Evolutionary conservation across 2,113 vertebrate species (phyloP).

Genomic region (Misgurnus mizolepis): DNA sequence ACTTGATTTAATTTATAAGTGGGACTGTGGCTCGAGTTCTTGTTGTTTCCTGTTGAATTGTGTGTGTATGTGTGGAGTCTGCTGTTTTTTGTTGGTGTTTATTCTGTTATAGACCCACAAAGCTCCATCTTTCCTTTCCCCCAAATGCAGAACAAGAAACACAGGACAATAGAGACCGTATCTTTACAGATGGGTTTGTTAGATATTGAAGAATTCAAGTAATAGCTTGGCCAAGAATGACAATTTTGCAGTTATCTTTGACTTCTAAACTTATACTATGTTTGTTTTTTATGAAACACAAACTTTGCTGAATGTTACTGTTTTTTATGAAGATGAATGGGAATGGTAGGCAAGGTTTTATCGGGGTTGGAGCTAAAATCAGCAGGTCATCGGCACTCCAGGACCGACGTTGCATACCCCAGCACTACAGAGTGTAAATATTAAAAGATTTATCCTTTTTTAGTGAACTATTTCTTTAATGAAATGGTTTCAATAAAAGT

Average conservation of each 20-base stretch:
- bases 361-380: too few species aligned
- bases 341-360: too few species aligned
- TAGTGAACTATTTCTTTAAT: too few species aligned
- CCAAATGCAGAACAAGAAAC: conserved; percentile 32
- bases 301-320: too few species aligned
- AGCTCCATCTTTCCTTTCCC: conserved; percentile 41
- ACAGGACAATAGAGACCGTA: conserved; percentile 4
- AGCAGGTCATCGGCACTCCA: too few species aligned
- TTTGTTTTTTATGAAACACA: neutral
- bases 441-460: too few species aligned
- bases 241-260: too few species aligned
- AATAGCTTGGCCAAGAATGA: too few species aligned
- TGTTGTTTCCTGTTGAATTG: conserved; percentile 44
- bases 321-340: too few species aligned
- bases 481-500: neutral
- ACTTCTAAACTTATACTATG: too few species aligned
- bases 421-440: too few species aligned
- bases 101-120: conserved; percentile 45
- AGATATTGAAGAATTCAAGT: conserved; percentile 18
- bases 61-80: conserved; percentile 27
- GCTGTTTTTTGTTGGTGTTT: conserved; percentile 40
- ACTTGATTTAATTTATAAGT: conserved; percentile 46
- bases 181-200: conserved; percentile 6
- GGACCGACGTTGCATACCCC: too few species aligned
- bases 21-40: conserved; percentile 11